Percentiles rank a stretch among this genome's conserved stretches.
Conservation (phyloP, 2,888 invertebrate genomes). For the Orthosia cruda region DNA sequence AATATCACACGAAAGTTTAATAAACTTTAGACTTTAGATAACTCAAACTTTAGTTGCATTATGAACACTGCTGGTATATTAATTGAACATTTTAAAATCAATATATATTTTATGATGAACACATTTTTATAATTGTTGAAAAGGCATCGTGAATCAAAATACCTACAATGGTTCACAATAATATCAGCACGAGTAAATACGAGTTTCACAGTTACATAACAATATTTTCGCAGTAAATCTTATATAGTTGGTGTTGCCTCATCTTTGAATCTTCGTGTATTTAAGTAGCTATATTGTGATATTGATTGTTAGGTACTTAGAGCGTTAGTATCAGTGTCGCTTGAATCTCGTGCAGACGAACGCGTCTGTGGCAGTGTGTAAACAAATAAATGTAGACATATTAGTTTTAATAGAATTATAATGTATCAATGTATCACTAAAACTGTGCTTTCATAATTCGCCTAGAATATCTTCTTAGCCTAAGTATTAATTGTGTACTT, state of each 20-base stretch:
- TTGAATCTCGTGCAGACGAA: slow-evolving; percentile 67
- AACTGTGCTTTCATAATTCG: slow-evolving; percentile 80
- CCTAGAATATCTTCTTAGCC: slow-evolving; percentile 81
- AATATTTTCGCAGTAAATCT: slow-evolving; percentile 70
- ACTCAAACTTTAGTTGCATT: neutral
- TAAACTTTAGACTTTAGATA: neutral
- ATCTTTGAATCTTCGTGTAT: slow-evolving; percentile 79
- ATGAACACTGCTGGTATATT: neutral
- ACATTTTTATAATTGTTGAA: slow-evolving; percentile 22
- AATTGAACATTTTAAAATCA: neutral
- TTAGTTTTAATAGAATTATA: slow-evolving; percentile 48
- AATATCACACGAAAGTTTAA: neutral
- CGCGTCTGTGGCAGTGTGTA: slow-evolving; percentile 62
- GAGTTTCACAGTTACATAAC: slow-evolving; percentile 64
- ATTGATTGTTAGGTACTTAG: slow-evolving; percentile 85
- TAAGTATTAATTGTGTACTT: slow-evolving; percentile 78
- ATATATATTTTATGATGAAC: slow-evolving; percentile 10
- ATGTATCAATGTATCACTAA: slow-evolving; percentile 62
- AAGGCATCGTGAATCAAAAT: slow-evolving; percentile 24
- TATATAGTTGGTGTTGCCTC: slow-evolving; percentile 78
- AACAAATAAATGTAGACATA: slow-evolving; percentile 60
- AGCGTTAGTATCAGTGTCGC: slow-evolving; percentile 75
- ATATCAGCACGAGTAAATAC: slow-evolving; percentile 44
- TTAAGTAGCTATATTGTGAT: slow-evolving; percentile 88
- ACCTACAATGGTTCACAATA: slow-evolving; percentile 38